Evolutionary conservation across 2,113 vertebrate genomes (phyloP).

Genomic region (Cynopterus brachyotis): DNA sequence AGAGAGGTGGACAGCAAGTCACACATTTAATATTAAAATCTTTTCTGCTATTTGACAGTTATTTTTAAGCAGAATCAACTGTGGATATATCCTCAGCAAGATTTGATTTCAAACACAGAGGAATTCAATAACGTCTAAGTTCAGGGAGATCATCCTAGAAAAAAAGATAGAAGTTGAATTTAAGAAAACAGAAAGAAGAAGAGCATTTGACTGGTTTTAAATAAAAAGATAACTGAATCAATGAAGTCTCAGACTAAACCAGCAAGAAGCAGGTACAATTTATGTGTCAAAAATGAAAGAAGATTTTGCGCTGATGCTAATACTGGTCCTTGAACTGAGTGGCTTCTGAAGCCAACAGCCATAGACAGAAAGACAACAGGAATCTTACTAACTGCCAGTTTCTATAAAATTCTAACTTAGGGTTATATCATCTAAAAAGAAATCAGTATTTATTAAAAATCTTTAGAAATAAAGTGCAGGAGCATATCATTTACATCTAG

Average conservation of each 20-base stretch:
- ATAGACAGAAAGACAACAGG: neutral
- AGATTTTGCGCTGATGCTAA: neutral
- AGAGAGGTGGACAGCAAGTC: neutral
- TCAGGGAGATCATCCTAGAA: conserved; percentile 7
- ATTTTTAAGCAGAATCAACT: conserved; percentile 46
- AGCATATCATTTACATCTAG: neutral
- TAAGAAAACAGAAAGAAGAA: neutral
- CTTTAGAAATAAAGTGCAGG: neutral
- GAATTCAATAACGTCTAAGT: conserved; percentile 52
- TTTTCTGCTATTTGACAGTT: neutral
- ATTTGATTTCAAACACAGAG: neutral
- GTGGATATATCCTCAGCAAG: neutral
- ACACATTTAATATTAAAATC: neutral
- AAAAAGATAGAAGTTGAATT: conserved; percentile 47
- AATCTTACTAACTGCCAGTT: neutral
- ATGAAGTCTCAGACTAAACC: neutral
- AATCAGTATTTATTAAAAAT: neutral
- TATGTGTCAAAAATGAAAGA: neutral
- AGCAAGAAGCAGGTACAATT: neutral
- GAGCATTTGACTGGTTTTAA: neutral
- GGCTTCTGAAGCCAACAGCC: neutral
- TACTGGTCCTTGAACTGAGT: neutral
- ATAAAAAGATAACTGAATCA: neutral
- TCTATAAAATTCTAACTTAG: neutral
- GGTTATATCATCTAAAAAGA: neutral